Conservation (phyloP, 1,140 invertebrate species). For the Drosophila saltans region DNA sequence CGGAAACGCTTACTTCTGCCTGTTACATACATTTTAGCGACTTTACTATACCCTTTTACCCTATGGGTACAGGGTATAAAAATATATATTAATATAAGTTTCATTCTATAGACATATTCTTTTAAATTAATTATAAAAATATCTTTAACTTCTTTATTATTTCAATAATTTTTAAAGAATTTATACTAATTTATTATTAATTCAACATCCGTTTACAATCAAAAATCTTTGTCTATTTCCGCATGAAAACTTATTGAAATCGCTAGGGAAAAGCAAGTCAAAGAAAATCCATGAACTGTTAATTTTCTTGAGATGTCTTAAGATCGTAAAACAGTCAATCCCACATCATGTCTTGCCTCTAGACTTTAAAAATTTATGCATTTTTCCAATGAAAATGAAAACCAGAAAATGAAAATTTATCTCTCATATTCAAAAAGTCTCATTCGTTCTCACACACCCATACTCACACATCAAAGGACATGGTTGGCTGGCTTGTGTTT, state of each 20-base stretch:
- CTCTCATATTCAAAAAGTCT: slow-evolving; percentile 19
- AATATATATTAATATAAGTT: too few relatives aligned
- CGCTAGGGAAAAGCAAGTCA: not conserved
- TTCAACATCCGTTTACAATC: not conserved
- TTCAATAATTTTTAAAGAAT: too few relatives aligned
- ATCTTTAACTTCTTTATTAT: too few relatives aligned
- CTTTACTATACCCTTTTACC: too few relatives aligned
- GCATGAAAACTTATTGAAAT: not conserved
- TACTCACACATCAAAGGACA: slow-evolving; percentile 64
- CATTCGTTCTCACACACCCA: slow-evolving; percentile 37
- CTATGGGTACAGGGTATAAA: too few relatives aligned
- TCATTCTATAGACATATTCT: too few relatives aligned
- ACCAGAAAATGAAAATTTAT: slow-evolving; percentile 49
- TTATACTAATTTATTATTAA: too few relatives aligned
- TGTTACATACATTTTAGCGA: too few relatives aligned
- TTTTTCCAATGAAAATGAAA: slow-evolving; percentile 71
- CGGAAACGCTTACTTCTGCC: too few relatives aligned
- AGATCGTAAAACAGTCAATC: slow-evolving; percentile 8
- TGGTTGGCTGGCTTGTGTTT: slow-evolving; percentile 57
- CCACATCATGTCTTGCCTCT: slow-evolving; percentile 22
- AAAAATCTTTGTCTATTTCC: not conserved
- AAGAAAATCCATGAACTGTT: not conserved
- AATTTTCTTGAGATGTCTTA: not conserved
- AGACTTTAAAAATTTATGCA: slow-evolving; percentile 53
- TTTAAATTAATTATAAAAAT: too few relatives aligned